Conservation (phyloP, 2,113 vertebrate species). For the Melierax canorus region DNA sequence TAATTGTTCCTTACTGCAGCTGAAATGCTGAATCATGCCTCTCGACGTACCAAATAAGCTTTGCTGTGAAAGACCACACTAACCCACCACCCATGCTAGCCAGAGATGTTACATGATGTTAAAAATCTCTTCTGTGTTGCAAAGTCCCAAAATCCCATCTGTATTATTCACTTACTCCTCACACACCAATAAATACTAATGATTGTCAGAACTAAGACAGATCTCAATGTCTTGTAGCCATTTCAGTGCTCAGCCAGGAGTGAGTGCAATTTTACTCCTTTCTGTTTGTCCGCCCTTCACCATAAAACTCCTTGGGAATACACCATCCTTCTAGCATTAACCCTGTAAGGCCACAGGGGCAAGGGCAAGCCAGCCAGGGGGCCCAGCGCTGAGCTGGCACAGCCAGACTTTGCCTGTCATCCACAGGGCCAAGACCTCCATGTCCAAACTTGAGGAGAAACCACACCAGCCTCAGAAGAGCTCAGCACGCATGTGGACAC, state of each 20-base stretch:
- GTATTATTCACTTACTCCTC: not conserved
- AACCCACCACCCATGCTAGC: not conserved
- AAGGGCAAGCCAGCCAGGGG: not conserved
- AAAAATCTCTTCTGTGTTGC: not conserved
- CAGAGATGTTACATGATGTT: not conserved
- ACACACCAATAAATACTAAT: not conserved
- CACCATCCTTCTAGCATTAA: not conserved
- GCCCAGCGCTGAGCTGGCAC: fast-evolving
- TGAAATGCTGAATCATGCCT: not conserved
- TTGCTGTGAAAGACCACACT: not conserved
- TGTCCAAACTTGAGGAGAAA: not conserved
- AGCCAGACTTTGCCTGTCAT: not conserved
- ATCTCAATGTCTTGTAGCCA: not conserved
- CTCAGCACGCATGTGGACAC: not conserved
- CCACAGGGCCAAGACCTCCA: not conserved
- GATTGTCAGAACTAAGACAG: not conserved
- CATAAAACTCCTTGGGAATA: not conserved
- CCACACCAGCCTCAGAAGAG: not conserved
- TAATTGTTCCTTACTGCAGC: not conserved
- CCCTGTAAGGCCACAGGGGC: not conserved
- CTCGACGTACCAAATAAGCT: not conserved
- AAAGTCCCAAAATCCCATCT: not conserved
- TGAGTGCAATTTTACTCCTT: not conserved
- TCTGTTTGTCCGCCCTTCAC: not conserved
- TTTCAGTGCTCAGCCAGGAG: not conserved